Evolutionary conservation across 2,113 vertebrate genomes (phyloP).

Genomic region (Oryzias curvinotus): DNA sequence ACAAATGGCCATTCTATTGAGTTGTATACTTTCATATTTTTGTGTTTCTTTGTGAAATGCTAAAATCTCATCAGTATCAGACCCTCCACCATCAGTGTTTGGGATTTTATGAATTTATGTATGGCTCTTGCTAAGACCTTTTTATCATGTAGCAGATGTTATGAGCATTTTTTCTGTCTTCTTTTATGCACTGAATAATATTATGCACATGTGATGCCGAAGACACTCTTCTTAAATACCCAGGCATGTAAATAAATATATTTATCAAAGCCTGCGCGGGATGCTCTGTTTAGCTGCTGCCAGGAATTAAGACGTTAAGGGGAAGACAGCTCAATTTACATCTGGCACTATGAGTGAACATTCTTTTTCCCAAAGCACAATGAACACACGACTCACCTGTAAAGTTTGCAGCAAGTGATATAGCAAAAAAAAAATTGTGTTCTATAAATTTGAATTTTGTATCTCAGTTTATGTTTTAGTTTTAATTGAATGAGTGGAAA

Average conservation of each 20-base stretch:
- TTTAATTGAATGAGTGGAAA: slow-evolving; percentile 54
- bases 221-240: slow-evolving; percentile 63
- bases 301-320: slow-evolving; percentile 56
- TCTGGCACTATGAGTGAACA: slow-evolving; percentile 37
- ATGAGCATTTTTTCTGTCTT: slow-evolving; percentile 4
- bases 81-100: slow-evolving; percentile 61
- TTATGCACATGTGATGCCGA: slow-evolving; percentile 63
- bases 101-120: slow-evolving; percentile 66
- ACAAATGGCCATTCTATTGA: slow-evolving; percentile 65
- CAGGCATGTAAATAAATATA: slow-evolving; percentile 62
- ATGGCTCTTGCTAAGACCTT: slow-evolving; percentile 46
- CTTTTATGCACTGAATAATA: slow-evolving; percentile 59
- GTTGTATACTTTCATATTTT: slow-evolving; percentile 72
- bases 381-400: slow-evolving; percentile 5
- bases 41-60: slow-evolving; percentile 64
- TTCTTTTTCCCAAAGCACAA: slow-evolving; percentile 13
- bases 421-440: neutral
- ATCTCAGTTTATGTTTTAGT: slow-evolving; percentile 41
- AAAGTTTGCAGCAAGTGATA: slow-evolving; percentile 12
- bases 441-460: slow-evolving; percentile 39
- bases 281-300: slow-evolving; percentile 40
- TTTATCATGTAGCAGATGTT: slow-evolving; percentile 62
- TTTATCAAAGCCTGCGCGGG: slow-evolving; percentile 54
- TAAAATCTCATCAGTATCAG: slow-evolving; percentile 73
- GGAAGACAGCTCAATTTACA: slow-evolving; percentile 30